Evolutionary conservation across 2,113 vertebrate species (phyloP), one percentile per base, ranked within the genome.

Genomic region (Mormyrus lacerda): DNA sequence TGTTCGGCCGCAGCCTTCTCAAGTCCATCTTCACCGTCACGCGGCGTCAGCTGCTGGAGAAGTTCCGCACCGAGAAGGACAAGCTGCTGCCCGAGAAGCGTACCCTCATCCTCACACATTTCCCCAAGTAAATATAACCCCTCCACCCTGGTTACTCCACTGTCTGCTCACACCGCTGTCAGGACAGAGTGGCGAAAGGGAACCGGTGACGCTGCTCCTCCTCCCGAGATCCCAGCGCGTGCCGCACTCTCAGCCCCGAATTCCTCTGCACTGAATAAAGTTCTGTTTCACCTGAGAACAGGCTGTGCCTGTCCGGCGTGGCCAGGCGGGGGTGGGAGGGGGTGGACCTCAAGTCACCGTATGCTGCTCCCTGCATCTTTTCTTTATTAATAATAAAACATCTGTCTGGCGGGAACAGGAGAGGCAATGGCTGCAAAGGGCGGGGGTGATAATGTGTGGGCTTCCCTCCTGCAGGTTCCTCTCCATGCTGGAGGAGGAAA

Each of bases 401-500:
- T 35, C 39, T 10, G 61, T 13, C 9, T 27, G 11, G 69, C 10
- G 19, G 69, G 13, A 5, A 17, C 35, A 19, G 17, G 31, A 39
- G 73, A 19, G 73, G 39, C 73, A 6, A 79, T 19, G 61, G n/a
- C 61, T 3, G 27, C 27, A 13, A 69, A 31, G n/a, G 9, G n/a
- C 61, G 2, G 61, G 11, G 31, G 35, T n/a, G 79, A 24, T 47
- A 47, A 47, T 47, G 82, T 42, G 42, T 69, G 44, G 21, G 44
- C 21, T 0, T 44, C 24, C 7, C 19, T 39, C 24, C 82, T 73
- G 27, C 92, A 99, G 98, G 93, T 99, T 99, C 92, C 95, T 99
- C 89, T 99, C 98, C n/a, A 99, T 99, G 98, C 94, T 99, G 86
- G 98, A 99, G 92, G 98, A 99, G 93, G 98, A 99, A 93, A 99